A percentile compares a stretch with the other conserved stretches of the same genome.
These are phyloP conservation scores for Gastracanthus pulcherrimus DNA, from an alignment of 2,888 invertebrate species.

Conservation along the genomic window DNA sequence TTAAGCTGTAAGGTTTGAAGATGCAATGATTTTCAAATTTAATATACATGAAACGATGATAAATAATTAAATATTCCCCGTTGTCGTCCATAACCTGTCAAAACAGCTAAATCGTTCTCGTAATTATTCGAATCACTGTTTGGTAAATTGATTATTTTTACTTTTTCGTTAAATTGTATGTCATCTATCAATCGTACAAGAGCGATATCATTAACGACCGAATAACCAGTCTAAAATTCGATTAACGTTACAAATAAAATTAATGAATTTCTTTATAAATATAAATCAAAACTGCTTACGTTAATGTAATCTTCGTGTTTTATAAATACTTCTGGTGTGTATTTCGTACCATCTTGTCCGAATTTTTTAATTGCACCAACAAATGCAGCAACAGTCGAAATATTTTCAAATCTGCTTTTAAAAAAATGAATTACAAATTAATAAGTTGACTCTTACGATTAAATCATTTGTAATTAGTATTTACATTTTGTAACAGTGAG, in stretches of 20 bases:
- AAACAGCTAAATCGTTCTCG: not conserved
- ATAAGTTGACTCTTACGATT: not conserved
- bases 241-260: not conserved
- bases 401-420: not conserved
- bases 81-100: not conserved
- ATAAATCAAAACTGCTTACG: not conserved
- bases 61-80: not conserved
- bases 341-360: not conserved
- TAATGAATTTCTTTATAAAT: not conserved
- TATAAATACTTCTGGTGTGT: not conserved
- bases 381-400: not conserved
- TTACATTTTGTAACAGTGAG: not conserved
- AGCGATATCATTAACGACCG: not conserved
- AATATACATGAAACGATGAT: not conserved
- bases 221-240: not conserved
- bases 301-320: not conserved
- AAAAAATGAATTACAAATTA: not conserved
- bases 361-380: not conserved
- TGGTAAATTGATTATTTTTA: not conserved
- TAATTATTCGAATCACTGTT: not conserved
- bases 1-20: not conserved
- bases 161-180: not conserved
- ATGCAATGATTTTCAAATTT: not conserved
- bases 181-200: not conserved
- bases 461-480: not conserved